Conservation (phyloP, 2,113 vertebrate species). For the Nyctibius bracteatus region DNA sequence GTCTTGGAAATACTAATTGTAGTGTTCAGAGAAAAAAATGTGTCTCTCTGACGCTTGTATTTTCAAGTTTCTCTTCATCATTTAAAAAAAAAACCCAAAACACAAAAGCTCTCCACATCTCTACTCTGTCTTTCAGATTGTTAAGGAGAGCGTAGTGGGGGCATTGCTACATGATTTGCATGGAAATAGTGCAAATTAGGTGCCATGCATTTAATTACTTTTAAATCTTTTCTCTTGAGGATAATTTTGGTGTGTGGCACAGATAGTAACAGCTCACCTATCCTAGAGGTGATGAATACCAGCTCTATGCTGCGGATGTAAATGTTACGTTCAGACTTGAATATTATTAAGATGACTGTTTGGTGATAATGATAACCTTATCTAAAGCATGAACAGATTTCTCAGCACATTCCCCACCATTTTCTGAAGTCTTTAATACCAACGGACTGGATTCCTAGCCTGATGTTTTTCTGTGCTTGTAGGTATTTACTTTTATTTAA, state of each 20-base stretch:
- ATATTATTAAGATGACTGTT: not conserved
- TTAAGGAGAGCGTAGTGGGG: not conserved
- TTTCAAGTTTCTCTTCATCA: not conserved
- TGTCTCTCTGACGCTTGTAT: not conserved
- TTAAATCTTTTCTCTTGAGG: not conserved
- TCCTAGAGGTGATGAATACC: not conserved
- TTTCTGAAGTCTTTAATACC: not conserved
- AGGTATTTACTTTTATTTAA: constrained; percentile 49
- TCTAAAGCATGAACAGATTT: not conserved
- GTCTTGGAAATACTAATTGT: not conserved
- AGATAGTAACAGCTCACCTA: not conserved
- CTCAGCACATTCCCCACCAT: not conserved
- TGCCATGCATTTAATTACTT: not conserved
- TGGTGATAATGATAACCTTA: not conserved
- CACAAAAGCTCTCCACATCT: not conserved
- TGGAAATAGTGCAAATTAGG: not conserved
- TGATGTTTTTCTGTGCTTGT: not conserved
- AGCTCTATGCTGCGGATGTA: not conserved
- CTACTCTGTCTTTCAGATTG: not conserved
- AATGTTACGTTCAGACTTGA: not conserved
- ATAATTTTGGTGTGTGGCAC: not conserved
- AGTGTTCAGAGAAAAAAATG: not conserved
- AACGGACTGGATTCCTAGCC: not conserved
- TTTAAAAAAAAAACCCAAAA: not conserved
- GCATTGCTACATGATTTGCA: not conserved